phyloP scores from a whole-genome alignment of 2,888 invertebrate genomes.

The Papilio elwesi region DNA sequence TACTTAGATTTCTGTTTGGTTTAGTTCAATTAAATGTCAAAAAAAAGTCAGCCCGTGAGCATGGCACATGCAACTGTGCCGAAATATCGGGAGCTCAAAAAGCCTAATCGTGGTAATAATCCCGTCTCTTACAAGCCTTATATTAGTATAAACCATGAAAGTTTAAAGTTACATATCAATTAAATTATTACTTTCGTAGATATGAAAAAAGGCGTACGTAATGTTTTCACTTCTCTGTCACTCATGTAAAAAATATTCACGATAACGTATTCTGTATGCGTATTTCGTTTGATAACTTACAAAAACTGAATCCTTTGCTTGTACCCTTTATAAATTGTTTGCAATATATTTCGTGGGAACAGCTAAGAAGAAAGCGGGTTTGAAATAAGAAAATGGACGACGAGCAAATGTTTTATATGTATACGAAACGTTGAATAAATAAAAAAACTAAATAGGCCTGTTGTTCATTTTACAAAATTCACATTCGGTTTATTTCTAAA shows the following conservation, averaged over 20 bases:
- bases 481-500: no score
- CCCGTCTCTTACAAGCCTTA: no score
- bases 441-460: not conserved
- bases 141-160: no score
- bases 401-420: constrained; percentile 1
- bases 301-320: constrained; percentile 21
- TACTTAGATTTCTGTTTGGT: no score
- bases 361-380: constrained; percentile 10
- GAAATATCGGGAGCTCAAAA: no score
- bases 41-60: no score
- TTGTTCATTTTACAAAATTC: no score
- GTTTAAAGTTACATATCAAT: no score
- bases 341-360: constrained; percentile 30
- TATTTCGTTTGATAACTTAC: constrained; percentile 13
- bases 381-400: constrained; percentile 25
- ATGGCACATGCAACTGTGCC: no score
- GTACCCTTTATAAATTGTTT: constrained; percentile 31
- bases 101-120: no score
- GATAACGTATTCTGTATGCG: constrained; percentile 19
- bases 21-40: not conserved
- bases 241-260: not conserved
- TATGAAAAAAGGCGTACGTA: not conserved
- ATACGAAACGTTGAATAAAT: constrained; percentile 1
- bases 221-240: constrained; percentile 1
- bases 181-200: not conserved